Conservation (phyloP, 2,888 invertebrate species). For the Monoplex corrugatus region DNA sequence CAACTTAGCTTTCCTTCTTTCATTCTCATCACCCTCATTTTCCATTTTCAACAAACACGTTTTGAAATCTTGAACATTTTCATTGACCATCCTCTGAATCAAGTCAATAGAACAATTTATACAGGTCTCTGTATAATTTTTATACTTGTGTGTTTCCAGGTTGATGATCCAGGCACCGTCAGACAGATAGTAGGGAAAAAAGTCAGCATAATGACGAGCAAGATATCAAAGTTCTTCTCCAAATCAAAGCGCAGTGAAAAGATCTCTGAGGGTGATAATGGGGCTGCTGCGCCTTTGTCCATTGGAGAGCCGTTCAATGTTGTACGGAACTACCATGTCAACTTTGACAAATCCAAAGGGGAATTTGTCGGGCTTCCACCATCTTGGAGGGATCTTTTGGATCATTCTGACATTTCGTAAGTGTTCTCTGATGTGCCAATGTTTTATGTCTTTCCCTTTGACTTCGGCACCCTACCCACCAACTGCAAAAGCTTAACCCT, state of each 20-base stretch:
- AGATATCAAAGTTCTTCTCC: slow-evolving; percentile 45
- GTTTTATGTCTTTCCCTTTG: background rate
- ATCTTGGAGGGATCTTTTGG: slow-evolving; percentile 83
- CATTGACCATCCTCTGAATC: too few species aligned
- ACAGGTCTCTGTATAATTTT: too few species aligned
- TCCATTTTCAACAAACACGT: too few species aligned
- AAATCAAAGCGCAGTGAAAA: slow-evolving; percentile 52
- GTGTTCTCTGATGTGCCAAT: slow-evolving; percentile 48
- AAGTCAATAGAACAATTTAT: too few species aligned
- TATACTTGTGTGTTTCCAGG: too few species aligned
- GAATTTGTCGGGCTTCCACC: slow-evolving; percentile 91
- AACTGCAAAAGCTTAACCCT: too few species aligned
- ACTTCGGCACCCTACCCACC: too few species aligned
- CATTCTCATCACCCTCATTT: too few species aligned
- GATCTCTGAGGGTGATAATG: slow-evolving; percentile 38
- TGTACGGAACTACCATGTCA: slow-evolving; percentile 92
- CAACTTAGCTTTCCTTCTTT: too few species aligned
- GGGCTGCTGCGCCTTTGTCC: slow-evolving; percentile 74
- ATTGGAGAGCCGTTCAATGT: slow-evolving; percentile 94
- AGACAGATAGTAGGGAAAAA: slow-evolving; percentile 13
- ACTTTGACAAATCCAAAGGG: slow-evolving; percentile 87
- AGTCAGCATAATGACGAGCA: slow-evolving; percentile 49
- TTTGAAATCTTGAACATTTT: too few species aligned
- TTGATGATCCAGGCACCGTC: slow-evolving; percentile 14
- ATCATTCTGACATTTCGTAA: slow-evolving; percentile 89